Base-by-base conservation (phyloP, 2,888 invertebrate species). In the Trilocha varians region DNA sequence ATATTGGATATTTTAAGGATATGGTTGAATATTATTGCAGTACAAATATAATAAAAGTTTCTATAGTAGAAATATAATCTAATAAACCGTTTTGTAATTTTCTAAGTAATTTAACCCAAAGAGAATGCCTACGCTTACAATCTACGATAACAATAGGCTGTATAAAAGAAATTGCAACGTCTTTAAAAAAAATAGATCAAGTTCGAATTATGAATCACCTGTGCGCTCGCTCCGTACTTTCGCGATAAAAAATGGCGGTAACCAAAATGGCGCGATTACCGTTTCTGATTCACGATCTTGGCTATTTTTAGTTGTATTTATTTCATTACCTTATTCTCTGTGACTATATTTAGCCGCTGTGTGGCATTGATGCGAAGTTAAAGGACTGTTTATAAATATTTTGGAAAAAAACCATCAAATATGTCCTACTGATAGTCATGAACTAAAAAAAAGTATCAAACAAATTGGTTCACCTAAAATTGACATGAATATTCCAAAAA, bases 161-260 rank as follows among this genome's bases (percentile, higher is more conserved):
- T 32, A 40, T 34, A 43, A 16, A 41, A 41, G 40, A 25, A 39
- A 33, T 45, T 39, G 37, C 40, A 34, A 33, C 34, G 42, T 39
- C 42, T 38, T 39, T 48, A 49, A 46, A 38, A 47, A 36, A 15
- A 47, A 32, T 33, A 46, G 49, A 49, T 43, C 50, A 49, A 45
- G 49, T 48, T 47, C 50, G 49, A 51, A 55, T 61, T 59, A 57
- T 78, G 76, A 77, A 43, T 77, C 78, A 78, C 67, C 70, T 74
- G 74, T 73, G n/a, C n/a, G n/a, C n/a, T n/a, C n/a, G n/a, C n/a
- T 25, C 8, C 71, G 74, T 50, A 74, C 73, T 75, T 78, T 77
- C 74, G 73, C 73, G 73, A 53, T 57, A 69, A 38, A 35, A 35
- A 38, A 42, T 42, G 42, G 35, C 42, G 16, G 25, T 35, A 25